phyloP scores from a whole-genome alignment of 2,797 vertebrate genomes.

The Onychomys arenicola region DNA sequence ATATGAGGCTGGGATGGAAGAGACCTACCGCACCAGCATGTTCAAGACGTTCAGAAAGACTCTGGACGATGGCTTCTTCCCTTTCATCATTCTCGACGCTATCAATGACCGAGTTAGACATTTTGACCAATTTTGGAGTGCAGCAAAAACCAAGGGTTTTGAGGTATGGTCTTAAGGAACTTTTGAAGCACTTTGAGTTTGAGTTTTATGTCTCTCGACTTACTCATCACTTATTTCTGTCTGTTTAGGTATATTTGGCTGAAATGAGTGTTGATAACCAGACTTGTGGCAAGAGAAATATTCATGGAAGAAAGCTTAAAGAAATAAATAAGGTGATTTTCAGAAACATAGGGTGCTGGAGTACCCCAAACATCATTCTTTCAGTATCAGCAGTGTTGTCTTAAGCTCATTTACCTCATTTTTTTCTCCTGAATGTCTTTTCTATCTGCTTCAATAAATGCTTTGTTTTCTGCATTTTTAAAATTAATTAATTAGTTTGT shows the following conservation, averaged over 20 bases:
- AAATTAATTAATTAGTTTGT: too few relatives aligned
- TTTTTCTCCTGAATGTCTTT: conserved; percentile 52
- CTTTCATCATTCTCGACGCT: conserved; percentile 98
- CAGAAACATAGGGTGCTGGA: conserved; percentile 31
- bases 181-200: background rate
- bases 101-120: conserved; percentile 97
- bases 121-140: conserved; percentile 99
- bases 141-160: conserved; percentile 99
- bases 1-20: conserved; percentile 99
- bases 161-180: conserved; percentile 90
- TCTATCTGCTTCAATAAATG: conserved; percentile 37
- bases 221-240: conserved; percentile 69
- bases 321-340: conserved; percentile 95
- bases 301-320: conserved; percentile 95
- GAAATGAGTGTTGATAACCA: conserved; percentile 97
- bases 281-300: conserved; percentile 97
- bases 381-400: background rate
- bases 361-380: conserved; percentile 32
- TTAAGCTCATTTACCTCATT: conserved; percentile 17
- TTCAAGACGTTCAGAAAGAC: conserved; percentile 99
- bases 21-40: conserved; percentile 98
- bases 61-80: conserved; percentile 98
- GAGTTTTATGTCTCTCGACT: conserved; percentile 32
- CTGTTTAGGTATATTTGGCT: conserved; percentile 95
- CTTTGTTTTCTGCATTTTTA: conserved; percentile 6